phyloP scores from a whole-genome alignment of 1,140 invertebrate species.

The Drosophila mojavensis region DNA sequence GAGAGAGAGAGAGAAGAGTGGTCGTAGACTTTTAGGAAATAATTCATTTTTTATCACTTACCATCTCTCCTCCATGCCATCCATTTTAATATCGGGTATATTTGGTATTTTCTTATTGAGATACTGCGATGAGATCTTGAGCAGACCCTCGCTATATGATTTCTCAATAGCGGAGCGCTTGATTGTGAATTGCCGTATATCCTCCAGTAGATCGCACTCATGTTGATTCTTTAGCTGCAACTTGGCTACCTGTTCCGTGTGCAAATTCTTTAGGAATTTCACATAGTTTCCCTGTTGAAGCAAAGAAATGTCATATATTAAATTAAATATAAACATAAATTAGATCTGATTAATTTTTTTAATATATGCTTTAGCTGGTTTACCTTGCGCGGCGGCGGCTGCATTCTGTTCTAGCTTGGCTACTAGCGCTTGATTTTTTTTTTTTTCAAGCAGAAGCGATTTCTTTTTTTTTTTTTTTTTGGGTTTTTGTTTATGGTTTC shows the following conservation, averaged over 20 bases:
- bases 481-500: constrained; percentile 38
- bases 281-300: constrained; percentile 91
- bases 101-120: constrained; percentile 96
- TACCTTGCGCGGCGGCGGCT: constrained; percentile 84
- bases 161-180: constrained; percentile 97
- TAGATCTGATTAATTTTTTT: background rate
- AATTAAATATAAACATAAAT: background rate
- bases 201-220: constrained; percentile 97
- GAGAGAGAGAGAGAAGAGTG: background rate
- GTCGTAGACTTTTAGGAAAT: too few relatives aligned
- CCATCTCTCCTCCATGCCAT: constrained; percentile 95
- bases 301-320: background rate
- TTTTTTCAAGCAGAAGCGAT: constrained; percentile 46
- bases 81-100: constrained; percentile 94
- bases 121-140: constrained; percentile 95
- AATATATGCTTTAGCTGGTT: constrained; percentile 8
- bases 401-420: constrained; percentile 68
- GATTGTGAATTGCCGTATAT: constrained; percentile 95
- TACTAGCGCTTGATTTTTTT: constrained; percentile 33
- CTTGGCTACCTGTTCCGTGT: constrained; percentile 96
- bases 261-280: constrained; percentile 95
- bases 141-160: constrained; percentile 95
- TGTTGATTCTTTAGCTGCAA: constrained; percentile 97
- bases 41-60: constrained; percentile 78
- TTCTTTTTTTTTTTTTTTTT: background rate